phyloP scores from a whole-genome alignment of 1,140 invertebrate species.

The Planococcus citri region DNA sequence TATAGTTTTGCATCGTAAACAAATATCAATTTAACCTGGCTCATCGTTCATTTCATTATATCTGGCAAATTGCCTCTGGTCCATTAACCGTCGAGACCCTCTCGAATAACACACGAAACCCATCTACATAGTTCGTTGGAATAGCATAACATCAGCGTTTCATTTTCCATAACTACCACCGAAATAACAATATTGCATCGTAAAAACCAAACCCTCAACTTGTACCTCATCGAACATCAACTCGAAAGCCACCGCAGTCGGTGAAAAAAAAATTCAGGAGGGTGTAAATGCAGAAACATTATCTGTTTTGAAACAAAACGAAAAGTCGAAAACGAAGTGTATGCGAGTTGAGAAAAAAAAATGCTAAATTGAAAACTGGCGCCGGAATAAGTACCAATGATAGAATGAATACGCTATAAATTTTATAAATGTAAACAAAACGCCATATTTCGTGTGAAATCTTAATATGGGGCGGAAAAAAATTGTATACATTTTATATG shows the following conservation, averaged over 20 bases:
- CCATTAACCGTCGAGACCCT: not conserved
- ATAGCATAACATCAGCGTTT: not conserved
- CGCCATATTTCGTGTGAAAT: not conserved
- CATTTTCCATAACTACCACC: not conserved
- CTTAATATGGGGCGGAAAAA: no score
- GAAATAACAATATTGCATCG: not conserved
- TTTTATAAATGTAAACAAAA: not conserved
- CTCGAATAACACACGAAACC: not conserved
- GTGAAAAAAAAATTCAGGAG: no score
- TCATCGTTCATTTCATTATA: not conserved
- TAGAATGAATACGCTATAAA: not conserved
- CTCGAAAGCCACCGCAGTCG: not conserved
- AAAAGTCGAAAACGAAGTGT: no score
- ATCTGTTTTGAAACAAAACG: no score
- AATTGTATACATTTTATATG: no score
- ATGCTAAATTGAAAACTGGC: not conserved
- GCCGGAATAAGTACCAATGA: conserved; percentile 6
- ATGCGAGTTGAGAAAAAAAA: no score
- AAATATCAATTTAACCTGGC: not conserved
- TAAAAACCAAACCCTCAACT: not conserved
- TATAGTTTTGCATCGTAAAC: not conserved
- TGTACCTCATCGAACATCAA: not conserved
- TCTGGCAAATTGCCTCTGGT: not conserved
- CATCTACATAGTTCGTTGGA: no score
- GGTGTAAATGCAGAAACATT: no score